A percentile compares a stretch with the other conserved stretches of the same genome.
These are phyloP conservation scores for Shargacucullia verbasci DNA, from an alignment of 2,888 invertebrate genomes.

Conservation along the genomic window DNA sequence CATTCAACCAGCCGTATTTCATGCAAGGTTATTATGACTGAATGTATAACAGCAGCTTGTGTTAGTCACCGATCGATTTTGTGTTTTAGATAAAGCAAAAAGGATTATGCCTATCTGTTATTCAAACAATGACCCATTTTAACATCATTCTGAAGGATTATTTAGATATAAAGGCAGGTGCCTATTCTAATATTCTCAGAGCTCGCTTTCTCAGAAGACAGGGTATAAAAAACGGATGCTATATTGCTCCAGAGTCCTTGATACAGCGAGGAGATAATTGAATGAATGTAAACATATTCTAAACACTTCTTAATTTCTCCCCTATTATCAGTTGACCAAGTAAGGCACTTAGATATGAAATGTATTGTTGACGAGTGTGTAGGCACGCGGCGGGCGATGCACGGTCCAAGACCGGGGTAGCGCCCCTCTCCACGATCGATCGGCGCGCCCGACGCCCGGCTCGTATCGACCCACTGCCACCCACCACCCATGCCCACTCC, in stretches of 20 bases:
- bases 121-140: slow-evolving; percentile 22
- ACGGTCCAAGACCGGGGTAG: slow-evolving; percentile 62
- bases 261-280: slow-evolving; percentile 4
- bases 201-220: background rate
- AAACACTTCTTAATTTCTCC: slow-evolving; percentile 17
- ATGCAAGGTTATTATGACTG: slow-evolving; percentile 23
- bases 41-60: slow-evolving; percentile 11
- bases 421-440: slow-evolving; percentile 83
- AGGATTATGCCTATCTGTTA: slow-evolving; percentile 25
- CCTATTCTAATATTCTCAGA: background rate
- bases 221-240: slow-evolving; percentile 5
- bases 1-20: slow-evolving; percentile 20
- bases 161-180: background rate
- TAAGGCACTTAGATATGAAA: slow-evolving; percentile 64
- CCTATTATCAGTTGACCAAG: slow-evolving; percentile 61
- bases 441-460: slow-evolving; percentile 76
- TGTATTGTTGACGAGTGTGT: slow-evolving; percentile 70
- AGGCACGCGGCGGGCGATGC: slow-evolving; percentile 74
- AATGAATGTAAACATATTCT: slow-evolving; percentile 7
- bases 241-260: slow-evolving; percentile 17
- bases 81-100: slow-evolving; percentile 43
- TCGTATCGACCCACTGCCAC: slow-evolving; percentile 82
- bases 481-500: slow-evolving; percentile 62
- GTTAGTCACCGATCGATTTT: slow-evolving; percentile 26
- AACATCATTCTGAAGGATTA: background rate